phyloP scores from a whole-genome alignment of 2,113 vertebrate species.

The Machaerirhynchus nigripectus region DNA sequence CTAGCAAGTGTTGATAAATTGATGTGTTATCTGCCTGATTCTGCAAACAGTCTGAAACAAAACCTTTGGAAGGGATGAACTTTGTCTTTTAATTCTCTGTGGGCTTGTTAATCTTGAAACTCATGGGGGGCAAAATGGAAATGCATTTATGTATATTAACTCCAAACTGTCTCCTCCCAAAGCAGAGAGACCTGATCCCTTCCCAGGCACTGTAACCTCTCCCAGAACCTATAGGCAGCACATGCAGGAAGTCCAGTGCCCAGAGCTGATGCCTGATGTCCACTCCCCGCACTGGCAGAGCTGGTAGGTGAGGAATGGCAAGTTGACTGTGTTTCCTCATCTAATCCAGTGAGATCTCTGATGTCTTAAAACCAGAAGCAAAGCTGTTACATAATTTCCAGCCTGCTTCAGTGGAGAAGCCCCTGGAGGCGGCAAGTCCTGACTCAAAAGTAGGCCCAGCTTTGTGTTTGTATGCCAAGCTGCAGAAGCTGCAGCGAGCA shows the following conservation, averaged over 20 bases:
- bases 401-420: background rate
- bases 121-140: background rate
- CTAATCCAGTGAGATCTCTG: background rate
- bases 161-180: background rate
- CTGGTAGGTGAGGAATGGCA: background rate
- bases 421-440: rapidly evolving
- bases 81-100: background rate
- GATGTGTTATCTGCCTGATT: background rate
- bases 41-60: background rate
- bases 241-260: background rate
- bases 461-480: background rate
- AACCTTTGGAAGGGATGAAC: background rate
- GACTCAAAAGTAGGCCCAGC: background rate
- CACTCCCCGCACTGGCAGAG: background rate
- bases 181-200: background rate
- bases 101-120: background rate
- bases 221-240: background rate
- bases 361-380: background rate
- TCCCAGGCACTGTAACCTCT: background rate
- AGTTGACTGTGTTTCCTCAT: background rate
- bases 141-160: background rate
- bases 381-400: background rate
- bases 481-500: rapidly evolving
- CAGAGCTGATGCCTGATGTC: background rate
- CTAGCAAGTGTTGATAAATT: background rate